Evolutionary conservation across 2,113 vertebrate species (phyloP).

Genomic region (Ochotona princeps): DNA sequence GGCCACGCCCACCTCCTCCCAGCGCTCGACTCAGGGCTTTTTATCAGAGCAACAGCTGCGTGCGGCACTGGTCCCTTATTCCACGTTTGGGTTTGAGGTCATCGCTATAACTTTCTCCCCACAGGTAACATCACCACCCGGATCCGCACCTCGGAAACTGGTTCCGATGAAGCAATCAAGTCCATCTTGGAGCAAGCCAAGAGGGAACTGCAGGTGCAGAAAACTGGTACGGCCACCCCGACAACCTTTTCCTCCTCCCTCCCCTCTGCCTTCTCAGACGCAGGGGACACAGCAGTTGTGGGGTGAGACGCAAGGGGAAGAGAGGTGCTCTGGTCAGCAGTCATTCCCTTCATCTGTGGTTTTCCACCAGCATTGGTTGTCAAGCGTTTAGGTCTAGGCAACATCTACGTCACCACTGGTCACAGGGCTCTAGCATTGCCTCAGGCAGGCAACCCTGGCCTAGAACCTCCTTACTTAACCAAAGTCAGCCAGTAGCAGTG

Average conservation of each 20-base stretch:
- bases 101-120: conserved; percentile 76
- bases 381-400: not conserved
- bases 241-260: not conserved
- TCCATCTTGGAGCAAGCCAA: conserved; percentile 98
- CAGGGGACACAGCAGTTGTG: no score
- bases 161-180: conserved; percentile 97
- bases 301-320: no score
- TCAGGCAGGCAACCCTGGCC: not conserved
- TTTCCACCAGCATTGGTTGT: not conserved
- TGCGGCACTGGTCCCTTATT: not conserved
- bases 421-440: not conserved
- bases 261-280: conserved; percentile 30
- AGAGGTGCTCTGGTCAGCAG: conserved; percentile 61
- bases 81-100: conserved; percentile 47
- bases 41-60: conserved; percentile 27
- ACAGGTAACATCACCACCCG: conserved; percentile 96
- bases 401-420: not conserved
- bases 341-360: conserved; percentile 56
- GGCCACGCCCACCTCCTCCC: conserved; percentile 32
- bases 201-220: conserved; percentile 97
- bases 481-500: not conserved
- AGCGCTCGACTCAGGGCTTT: not conserved
- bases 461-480: not conserved
- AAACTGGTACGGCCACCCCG: conserved; percentile 88
- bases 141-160: conserved; percentile 93